phyloP scores from a whole-genome alignment of 2,888 invertebrate species.

The Synergus japonicus region DNA sequence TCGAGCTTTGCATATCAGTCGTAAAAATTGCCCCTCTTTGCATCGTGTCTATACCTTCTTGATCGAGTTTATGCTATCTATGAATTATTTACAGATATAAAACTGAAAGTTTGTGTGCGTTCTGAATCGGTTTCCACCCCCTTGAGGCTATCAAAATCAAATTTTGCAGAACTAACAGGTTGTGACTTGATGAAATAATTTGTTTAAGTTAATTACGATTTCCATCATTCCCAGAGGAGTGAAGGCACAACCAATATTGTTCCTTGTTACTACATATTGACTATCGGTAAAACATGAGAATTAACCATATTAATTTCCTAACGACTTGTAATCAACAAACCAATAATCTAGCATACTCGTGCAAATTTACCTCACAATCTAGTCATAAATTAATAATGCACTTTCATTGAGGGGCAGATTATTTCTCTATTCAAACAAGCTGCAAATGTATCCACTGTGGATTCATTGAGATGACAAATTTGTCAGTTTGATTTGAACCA shows the following conservation, averaged over 20 bases:
- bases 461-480: not conserved
- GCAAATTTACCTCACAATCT: constrained; percentile 63
- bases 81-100: not conserved
- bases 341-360: constrained; percentile 57
- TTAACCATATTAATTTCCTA: constrained; percentile 43
- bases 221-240: constrained; percentile 43
- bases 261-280: constrained; percentile 17
- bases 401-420: constrained; percentile 20
- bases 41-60: not conserved
- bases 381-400: constrained; percentile 62
- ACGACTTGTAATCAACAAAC: constrained; percentile 63
- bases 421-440: constrained; percentile 10
- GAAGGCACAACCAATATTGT: constrained; percentile 17
- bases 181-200: not conserved
- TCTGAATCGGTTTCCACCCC: too few species aligned
- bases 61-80: not conserved
- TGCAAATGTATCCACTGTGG: not conserved
- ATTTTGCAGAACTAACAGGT: not conserved
- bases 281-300: constrained; percentile 34
- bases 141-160: too few species aligned
- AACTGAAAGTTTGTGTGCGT: not conserved
- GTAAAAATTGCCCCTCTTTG: constrained; percentile 34
- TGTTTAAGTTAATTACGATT: constrained; percentile 63
- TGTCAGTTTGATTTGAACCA: not conserved
- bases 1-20: constrained; percentile 51